These are phyloP conservation scores for Scaptomyza reducta DNA, from an alignment of 2,888 invertebrate species.

Conservation along the genomic window DNA sequence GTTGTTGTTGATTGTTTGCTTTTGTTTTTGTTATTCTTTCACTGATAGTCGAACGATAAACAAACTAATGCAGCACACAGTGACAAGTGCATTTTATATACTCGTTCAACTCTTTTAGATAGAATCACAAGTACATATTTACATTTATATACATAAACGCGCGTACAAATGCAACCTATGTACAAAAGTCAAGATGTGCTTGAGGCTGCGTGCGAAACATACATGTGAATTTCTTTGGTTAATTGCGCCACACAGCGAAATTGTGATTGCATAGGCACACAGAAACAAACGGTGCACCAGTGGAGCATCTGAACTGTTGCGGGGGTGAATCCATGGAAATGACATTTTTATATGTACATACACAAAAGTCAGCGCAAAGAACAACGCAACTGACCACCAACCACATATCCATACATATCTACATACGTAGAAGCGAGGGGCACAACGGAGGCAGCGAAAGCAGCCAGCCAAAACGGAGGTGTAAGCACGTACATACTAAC, in stretches of 20 bases:
- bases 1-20: constrained; percentile 20
- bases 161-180: too few relatives aligned
- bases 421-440: background rate
- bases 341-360: constrained; percentile 22
- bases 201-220: background rate
- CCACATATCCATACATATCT: constrained; percentile 4
- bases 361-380: constrained; percentile 13
- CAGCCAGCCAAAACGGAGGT: constrained; percentile 63
- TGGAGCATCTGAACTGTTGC: constrained; percentile 8
- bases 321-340: constrained; percentile 33
- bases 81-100: constrained; percentile 40
- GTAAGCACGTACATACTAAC: constrained; percentile 52
- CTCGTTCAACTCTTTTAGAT: too few relatives aligned
- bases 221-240: constrained; percentile 57
- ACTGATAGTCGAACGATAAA: constrained; percentile 46
- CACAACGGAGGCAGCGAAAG: constrained; percentile 10
- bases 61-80: constrained; percentile 38
- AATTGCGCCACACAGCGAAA: constrained; percentile 61
- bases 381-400: constrained; percentile 30
- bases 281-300: constrained; percentile 6
- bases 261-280: constrained; percentile 20
- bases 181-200: too few relatives aligned
- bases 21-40: constrained; percentile 5
- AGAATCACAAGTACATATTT: constrained; percentile 33
- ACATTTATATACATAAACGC: too few relatives aligned